These are phyloP conservation scores for Rhynchonycteris naso DNA, from an alignment of 2,797 vertebrate species.

Conservation along the genomic window DNA sequence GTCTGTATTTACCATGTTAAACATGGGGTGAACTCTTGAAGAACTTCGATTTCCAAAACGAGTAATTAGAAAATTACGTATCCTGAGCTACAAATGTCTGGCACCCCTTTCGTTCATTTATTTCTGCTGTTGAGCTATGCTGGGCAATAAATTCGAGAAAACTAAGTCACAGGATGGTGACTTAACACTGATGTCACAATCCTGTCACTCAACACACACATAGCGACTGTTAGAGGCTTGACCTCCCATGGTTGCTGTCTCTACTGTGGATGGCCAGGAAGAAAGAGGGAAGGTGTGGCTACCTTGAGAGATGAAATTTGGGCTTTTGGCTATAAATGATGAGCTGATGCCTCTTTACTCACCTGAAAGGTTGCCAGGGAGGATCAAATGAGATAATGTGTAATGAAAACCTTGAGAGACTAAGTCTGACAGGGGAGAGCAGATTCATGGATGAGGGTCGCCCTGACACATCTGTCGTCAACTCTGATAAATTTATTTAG, in stretches of 20 bases:
- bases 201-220: slow-evolving; percentile 6
- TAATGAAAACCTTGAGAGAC: background rate
- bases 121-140: slow-evolving; percentile 23
- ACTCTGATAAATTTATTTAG: background rate
- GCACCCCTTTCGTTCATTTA: slow-evolving; percentile 1
- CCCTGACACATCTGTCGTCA: background rate
- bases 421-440: background rate
- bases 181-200: slow-evolving; percentile 52
- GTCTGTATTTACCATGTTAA: background rate
- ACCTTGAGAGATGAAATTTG: background rate
- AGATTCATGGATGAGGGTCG: rapidly evolving
- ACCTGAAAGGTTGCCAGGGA: background rate
- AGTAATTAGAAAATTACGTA: background rate
- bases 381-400: background rate
- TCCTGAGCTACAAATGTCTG: background rate
- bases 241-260: background rate
- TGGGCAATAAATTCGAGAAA: slow-evolving; percentile 21
- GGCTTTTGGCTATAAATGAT: background rate
- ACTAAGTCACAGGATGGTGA: background rate
- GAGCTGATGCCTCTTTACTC: background rate
- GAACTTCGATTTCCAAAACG: background rate
- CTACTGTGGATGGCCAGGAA: rapidly evolving
- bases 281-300: background rate
- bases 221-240: background rate
- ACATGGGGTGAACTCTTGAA: background rate